phyloP scores from a whole-genome alignment of 2,113 vertebrate genomes.

The Mustelus asterias region DNA sequence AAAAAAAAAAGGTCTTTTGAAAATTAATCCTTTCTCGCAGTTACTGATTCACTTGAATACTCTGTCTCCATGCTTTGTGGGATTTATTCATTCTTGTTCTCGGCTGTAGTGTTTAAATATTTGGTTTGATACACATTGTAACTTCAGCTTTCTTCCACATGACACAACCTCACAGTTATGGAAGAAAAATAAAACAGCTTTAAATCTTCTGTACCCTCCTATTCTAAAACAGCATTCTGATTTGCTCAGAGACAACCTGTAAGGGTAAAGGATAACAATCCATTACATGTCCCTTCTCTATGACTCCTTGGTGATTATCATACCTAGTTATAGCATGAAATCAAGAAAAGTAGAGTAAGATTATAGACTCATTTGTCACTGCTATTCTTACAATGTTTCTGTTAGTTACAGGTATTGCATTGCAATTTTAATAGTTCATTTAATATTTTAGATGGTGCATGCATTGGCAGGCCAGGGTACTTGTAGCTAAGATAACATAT shows the following conservation, averaged over 20 bases:
- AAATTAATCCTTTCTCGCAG: not conserved
- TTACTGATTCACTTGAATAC: not conserved
- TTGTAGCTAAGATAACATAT: constrained; percentile 36
- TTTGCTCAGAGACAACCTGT: not conserved
- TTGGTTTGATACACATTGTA: not conserved
- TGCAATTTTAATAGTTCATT: constrained; percentile 32
- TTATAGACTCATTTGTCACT: constrained; percentile 34
- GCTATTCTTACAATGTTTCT: constrained; percentile 32
- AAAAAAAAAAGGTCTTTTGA: not conserved
- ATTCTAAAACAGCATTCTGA: not conserved
- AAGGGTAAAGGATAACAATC: constrained; percentile 15
- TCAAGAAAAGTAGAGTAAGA: not conserved
- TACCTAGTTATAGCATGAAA: constrained; percentile 31
- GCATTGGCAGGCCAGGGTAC: not conserved
- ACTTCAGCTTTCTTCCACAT: not conserved
- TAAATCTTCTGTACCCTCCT: not conserved
- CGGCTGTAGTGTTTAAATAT: not conserved
- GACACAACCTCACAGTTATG: not conserved
- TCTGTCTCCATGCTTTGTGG: not conserved
- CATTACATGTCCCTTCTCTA: not conserved
- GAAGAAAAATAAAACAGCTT: constrained; percentile 25
- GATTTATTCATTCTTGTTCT: not conserved
- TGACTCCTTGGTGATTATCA: constrained; percentile 17
- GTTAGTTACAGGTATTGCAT: constrained; percentile 34
- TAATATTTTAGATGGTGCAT: constrained; percentile 7